These are phyloP conservation scores for Orthonyx spaldingii DNA, from an alignment of 2,113 vertebrate species.

Conservation along the genomic window DNA sequence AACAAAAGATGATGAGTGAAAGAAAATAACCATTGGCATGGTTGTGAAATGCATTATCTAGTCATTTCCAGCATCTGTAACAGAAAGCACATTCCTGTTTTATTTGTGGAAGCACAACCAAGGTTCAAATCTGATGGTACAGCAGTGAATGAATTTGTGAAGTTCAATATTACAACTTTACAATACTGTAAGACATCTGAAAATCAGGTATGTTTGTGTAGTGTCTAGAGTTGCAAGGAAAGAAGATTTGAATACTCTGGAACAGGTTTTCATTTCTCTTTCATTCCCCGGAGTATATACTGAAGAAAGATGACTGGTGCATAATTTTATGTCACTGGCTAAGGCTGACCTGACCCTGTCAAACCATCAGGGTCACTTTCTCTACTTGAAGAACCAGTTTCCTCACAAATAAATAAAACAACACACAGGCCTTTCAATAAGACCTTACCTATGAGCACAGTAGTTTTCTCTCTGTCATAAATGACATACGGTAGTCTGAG, in stretches of 20 bases:
- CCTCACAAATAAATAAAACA: neutral
- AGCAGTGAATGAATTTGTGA: neutral
- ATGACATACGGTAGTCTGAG: neutral
- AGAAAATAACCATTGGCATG: slow-evolving; percentile 60
- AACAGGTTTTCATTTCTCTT: neutral
- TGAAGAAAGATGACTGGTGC: neutral
- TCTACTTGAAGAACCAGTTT: neutral
- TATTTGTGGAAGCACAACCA: neutral
- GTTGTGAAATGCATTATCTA: slow-evolving; percentile 43
- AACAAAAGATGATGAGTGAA: slow-evolving; percentile 58
- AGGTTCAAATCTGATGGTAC: neutral
- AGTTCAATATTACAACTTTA: neutral
- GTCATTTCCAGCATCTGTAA: slow-evolving; percentile 39
- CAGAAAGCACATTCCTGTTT: neutral
- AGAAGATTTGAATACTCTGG: neutral
- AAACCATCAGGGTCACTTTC: neutral
- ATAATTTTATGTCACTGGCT: neutral
- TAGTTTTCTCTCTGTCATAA: neutral
- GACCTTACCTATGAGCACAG: neutral
- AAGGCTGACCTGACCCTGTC: neutral
- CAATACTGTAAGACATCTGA: neutral
- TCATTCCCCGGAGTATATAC: neutral
- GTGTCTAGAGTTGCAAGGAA: neutral
- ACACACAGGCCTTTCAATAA: neutral
- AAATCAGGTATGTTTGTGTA: neutral